Evolutionary conservation across 92 coral and sea anemone species (phyloP).

Genomic region (Muricea muricata): DNA sequence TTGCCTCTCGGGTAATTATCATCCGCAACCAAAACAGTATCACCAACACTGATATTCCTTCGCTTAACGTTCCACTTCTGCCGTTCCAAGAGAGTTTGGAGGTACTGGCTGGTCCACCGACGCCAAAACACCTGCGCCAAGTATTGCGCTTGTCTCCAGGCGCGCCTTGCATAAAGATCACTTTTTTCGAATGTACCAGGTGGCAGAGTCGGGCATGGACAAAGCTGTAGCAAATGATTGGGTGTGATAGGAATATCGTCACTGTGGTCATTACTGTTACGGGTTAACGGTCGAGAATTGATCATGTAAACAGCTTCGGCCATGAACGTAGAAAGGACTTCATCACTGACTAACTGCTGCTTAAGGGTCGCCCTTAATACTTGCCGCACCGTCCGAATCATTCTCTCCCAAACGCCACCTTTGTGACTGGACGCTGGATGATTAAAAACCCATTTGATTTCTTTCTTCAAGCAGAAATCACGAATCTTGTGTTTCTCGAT

Average conservation of each 20-base stretch:
- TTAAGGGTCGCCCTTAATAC: slow-evolving; percentile 45
- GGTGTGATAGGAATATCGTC: slow-evolving; percentile 57
- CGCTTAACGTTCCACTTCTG: too few relatives aligned
- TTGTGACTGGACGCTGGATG: too few relatives aligned
- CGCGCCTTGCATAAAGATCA: too few relatives aligned
- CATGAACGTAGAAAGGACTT: slow-evolving; percentile 45
- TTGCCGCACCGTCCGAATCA: slow-evolving; percentile 45
- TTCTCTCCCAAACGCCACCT: slow-evolving; percentile 71
- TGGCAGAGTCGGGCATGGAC: too few relatives aligned
- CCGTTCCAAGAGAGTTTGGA: too few relatives aligned
- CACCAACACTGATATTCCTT: too few relatives aligned
- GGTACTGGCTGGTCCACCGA: too few relatives aligned
- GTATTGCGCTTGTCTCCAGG: too few relatives aligned
- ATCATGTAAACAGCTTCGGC: slow-evolving; percentile 49
- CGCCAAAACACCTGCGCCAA: too few relatives aligned
- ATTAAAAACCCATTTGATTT: slow-evolving; percentile 55
- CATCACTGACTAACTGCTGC: slow-evolving; percentile 47
- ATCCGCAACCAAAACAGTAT: too few relatives aligned
- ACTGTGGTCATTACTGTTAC: slow-evolving; percentile 46
- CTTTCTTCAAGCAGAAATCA: slow-evolving; percentile 24
- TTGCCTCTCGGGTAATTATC: too few relatives aligned
- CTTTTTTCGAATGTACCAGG: too few relatives aligned
- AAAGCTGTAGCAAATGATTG: slow-evolving; percentile 48
- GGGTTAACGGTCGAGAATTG: slow-evolving; percentile 49
- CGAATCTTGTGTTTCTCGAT: slow-evolving; percentile 37